Conservation (phyloP, 2,888 invertebrate genomes). For the Tillus elongatus region DNA sequence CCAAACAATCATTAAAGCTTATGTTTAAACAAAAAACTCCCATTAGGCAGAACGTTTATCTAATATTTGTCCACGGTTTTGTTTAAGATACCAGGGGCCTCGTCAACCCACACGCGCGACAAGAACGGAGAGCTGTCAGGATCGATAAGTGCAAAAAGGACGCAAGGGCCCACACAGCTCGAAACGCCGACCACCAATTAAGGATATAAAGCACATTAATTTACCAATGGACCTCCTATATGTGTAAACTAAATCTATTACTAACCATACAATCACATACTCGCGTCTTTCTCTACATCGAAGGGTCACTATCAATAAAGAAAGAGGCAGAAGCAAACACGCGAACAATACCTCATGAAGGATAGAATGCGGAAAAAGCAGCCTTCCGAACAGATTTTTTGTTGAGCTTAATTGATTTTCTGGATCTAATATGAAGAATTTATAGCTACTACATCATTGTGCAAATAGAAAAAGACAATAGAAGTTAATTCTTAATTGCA, state of each 20-base stretch:
- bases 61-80: constrained; percentile 42
- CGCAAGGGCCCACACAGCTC: constrained; percentile 39
- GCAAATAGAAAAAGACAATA: too few species aligned
- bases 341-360: too few species aligned
- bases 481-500: too few species aligned
- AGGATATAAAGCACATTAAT: constrained; percentile 45
- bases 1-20: constrained; percentile 37
- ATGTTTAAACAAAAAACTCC: constrained; percentile 41
- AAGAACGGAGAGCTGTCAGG: constrained; percentile 5
- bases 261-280: not conserved
- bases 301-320: not conserved
- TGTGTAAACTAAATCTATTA: constrained; percentile 27
- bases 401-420: too few species aligned
- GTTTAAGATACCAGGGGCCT: constrained; percentile 32
- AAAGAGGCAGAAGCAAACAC: too few species aligned
- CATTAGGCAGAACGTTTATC: constrained; percentile 41
- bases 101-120: constrained; percentile 28
- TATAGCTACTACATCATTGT: too few species aligned
- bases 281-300: constrained; percentile 11
- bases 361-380: constrained; percentile 13
- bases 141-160: constrained; percentile 20
- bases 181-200: constrained; percentile 39
- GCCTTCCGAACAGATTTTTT: too few species aligned
- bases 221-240: constrained; percentile 40
- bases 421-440: too few species aligned